phyloP scores from a whole-genome alignment of 2,888 invertebrate species.

The Luperina nickerlii region DNA sequence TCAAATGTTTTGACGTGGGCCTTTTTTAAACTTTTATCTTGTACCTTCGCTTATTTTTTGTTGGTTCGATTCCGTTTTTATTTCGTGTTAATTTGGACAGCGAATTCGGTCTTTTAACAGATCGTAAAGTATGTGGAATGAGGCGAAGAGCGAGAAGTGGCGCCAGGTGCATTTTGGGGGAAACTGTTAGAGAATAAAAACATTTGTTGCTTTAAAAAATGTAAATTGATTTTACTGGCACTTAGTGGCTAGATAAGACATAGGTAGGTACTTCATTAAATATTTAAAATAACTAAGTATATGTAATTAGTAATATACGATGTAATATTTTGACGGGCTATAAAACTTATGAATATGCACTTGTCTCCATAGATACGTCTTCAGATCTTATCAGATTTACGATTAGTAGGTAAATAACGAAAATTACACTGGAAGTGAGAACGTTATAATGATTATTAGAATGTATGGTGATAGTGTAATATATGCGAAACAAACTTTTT shows the following conservation, averaged over 20 bases:
- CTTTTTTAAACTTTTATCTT: slow-evolving; percentile 90
- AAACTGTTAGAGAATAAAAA: slow-evolving; percentile 33
- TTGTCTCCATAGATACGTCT: slow-evolving; percentile 42
- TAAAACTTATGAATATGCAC: slow-evolving; percentile 33
- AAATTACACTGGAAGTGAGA: slow-evolving; percentile 67
- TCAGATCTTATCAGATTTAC: slow-evolving; percentile 58
- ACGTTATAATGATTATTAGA: slow-evolving; percentile 68
- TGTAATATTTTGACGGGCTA: slow-evolving; percentile 15
- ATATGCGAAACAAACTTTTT: slow-evolving; percentile 67
- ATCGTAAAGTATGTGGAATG: slow-evolving; percentile 88
- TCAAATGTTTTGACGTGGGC: slow-evolving; percentile 91
- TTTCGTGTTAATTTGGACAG: slow-evolving; percentile 91
- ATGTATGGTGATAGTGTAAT: slow-evolving; percentile 65
- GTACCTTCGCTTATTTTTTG: slow-evolving; percentile 89
- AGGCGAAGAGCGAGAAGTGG: slow-evolving; percentile 72
- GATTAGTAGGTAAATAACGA: slow-evolving; percentile 65
- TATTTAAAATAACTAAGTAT: slow-evolving; percentile 7
- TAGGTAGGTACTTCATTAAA: neutral
- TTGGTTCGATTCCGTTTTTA: slow-evolving; percentile 88
- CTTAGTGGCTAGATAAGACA: neutral
- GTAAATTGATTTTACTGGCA: neutral
- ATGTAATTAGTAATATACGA: slow-evolving; percentile 24
- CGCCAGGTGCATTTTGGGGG: slow-evolving; percentile 82
- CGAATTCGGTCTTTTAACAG: slow-evolving; percentile 90
- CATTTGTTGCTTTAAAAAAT: slow-evolving; percentile 9